Evolutionary conservation across 2,888 invertebrate genomes (phyloP).

Genomic region (Autographa gamma): DNA sequence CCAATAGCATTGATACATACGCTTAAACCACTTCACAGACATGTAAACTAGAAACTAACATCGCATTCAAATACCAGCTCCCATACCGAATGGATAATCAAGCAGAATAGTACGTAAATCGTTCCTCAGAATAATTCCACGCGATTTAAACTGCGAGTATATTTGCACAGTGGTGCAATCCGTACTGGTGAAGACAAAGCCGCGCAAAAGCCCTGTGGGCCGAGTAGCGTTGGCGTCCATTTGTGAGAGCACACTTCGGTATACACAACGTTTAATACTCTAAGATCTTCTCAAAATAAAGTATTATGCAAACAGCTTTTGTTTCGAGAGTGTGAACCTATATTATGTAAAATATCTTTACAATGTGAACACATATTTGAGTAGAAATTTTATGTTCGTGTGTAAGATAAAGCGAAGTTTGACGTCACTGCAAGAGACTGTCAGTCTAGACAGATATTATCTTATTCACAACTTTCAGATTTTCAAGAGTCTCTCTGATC

Average conservation of each 20-base stretch:
- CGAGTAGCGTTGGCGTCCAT: neutral
- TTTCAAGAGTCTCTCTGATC: neutral
- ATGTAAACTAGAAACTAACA: neutral
- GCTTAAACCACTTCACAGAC: neutral
- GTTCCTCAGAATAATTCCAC: constrained; percentile 1
- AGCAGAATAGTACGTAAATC: constrained; percentile 2
- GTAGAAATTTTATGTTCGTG: neutral
- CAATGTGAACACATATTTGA: neutral
- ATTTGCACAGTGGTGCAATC: constrained; percentile 10
- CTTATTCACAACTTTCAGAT: neutral
- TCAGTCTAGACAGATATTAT: neutral
- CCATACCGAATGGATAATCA: neutral
- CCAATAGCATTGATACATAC: neutral
- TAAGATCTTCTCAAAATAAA: neutral
- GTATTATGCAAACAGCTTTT: neutral
- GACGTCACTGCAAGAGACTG: neutral
- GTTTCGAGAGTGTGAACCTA: neutral
- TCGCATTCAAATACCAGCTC: neutral
- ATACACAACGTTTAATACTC: neutral
- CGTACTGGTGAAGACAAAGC: constrained; percentile 13
- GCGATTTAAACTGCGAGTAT: neutral
- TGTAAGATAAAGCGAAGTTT: neutral
- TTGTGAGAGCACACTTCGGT: constrained; percentile 9
- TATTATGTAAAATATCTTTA: neutral
- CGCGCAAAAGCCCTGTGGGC: constrained; percentile 10